Base-by-base conservation (phyloP, 2,888 invertebrate species). In the Punctoribates punctum region DNA sequence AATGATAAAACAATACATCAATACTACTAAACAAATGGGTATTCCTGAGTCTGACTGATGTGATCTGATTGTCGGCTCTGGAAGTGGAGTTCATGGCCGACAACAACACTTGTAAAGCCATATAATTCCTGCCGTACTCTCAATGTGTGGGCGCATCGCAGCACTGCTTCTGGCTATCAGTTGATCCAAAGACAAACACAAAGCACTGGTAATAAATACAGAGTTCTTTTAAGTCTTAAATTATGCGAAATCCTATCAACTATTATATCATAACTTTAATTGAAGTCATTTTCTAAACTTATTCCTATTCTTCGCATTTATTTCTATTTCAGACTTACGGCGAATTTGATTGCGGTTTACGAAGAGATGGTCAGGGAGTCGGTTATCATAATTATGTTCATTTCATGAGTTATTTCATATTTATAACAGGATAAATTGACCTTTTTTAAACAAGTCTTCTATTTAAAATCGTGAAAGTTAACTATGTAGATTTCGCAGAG, bases 1-100 rank as follows among this genome's bases (percentile, higher is more conserved):
- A 70, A 42, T 42, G 70, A 42, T 70, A 70, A 70, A 46, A 70
- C 70, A 70, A 70, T 67, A 67, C 67, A 67, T 67, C 67, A 67
- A 29, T 29, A 67, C 38, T 38, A 65, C 62, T 34, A 34, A 34
- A 34, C 34, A 38, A 34, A 20, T 67, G 67, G n/a, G 20, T 15
- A n/a, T 67, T 34, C 11, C 3, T 34, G 13, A 27, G 38, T 34
- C 34, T 29, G 60, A 60, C 27, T 62, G 62, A 62, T 62, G 25
- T 67, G 67, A 67, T 67, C 70, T 70, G 42, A 70, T 25, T 29
- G 20, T 23, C 29, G n/a, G 62, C 27, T 34, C 17, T 42, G 23
- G 20, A 23, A 6, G 15, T 23, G 3, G 70, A 70, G 70, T 70
- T 70, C 70, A 70, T 38, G 70, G 70, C 70, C 70, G 70, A 42